These are phyloP conservation scores for Clunio marinus DNA, from an alignment of 2,888 invertebrate species.

Conservation along the genomic window DNA sequence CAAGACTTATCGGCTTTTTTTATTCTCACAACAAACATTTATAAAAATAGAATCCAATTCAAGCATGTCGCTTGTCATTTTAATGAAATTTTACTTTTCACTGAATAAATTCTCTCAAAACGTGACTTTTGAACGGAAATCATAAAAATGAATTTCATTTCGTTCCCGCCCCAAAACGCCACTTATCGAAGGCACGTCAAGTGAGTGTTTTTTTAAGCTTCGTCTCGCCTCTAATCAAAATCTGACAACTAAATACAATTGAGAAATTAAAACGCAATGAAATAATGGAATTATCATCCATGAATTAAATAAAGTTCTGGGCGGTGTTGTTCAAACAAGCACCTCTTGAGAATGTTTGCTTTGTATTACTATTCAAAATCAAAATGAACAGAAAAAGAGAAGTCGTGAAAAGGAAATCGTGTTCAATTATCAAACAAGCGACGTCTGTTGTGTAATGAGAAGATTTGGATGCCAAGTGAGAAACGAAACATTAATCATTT, in stretches of 20 bases:
- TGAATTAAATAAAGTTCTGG: neutral
- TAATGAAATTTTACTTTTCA: neutral
- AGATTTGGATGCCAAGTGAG: constrained; percentile 8
- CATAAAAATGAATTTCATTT: neutral
- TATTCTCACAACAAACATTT: neutral
- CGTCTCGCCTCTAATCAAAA: neutral
- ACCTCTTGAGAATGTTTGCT: neutral
- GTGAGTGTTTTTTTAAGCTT: neutral
- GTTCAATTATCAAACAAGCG: neutral
- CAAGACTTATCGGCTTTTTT: neutral
- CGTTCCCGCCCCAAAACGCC: neutral
- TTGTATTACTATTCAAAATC: neutral
- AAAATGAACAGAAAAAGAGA: neutral
- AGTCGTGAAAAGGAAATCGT: neutral
- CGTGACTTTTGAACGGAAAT: constrained; percentile 25
- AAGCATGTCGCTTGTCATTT: neutral
- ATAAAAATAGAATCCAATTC: neutral
- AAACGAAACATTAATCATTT: constrained; percentile 13
- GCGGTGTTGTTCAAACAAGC: neutral
- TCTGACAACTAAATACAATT: neutral
- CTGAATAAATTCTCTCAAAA: neutral
- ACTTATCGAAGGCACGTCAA: neutral
- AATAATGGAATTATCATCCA: neutral
- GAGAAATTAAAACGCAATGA: neutral
- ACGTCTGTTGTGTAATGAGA: constrained; percentile 1